These are phyloP conservation scores for Phaethornis superciliosus DNA, from an alignment of 2,113 vertebrate species.

Conservation along the genomic window DNA sequence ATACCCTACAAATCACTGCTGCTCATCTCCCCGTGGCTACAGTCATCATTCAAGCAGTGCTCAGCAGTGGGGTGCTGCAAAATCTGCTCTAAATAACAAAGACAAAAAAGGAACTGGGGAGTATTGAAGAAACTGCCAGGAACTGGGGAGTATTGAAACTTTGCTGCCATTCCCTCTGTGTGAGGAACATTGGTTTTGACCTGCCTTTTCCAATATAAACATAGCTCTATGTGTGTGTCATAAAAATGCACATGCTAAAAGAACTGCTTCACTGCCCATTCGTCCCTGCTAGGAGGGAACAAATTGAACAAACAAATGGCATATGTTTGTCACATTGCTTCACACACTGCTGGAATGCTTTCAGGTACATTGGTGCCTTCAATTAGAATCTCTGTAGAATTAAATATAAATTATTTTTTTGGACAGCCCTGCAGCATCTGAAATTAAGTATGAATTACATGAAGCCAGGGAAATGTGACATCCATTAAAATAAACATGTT, in stretches of 20 bases:
- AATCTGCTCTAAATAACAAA: not conserved
- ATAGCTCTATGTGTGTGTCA: not conserved
- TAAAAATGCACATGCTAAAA: not conserved
- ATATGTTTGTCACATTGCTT: constrained; percentile 9
- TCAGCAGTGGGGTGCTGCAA: not conserved
- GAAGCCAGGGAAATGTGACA: not conserved
- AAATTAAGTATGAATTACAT: not conserved
- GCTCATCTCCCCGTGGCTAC: not conserved
- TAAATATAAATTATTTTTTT: not conserved
- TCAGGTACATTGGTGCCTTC: not conserved
- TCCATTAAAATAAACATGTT: not conserved
- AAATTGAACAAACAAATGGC: constrained; percentile 36
- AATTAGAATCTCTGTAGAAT: not conserved
- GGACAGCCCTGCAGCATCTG: not conserved
- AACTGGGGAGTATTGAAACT: not conserved
- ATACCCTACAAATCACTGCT: not conserved
- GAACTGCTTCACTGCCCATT: not conserved
- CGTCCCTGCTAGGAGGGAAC: not conserved
- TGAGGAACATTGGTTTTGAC: not conserved
- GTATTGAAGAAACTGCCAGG: not conserved
- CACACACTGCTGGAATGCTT: not conserved
- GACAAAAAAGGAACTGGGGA: not conserved
- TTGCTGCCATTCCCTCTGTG: not conserved
- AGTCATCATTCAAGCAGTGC: not conserved
- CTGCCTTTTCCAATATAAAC: not conserved